Base-by-base conservation (phyloP, 1,140 invertebrate species). In the Triops longicaudatus region DNA sequence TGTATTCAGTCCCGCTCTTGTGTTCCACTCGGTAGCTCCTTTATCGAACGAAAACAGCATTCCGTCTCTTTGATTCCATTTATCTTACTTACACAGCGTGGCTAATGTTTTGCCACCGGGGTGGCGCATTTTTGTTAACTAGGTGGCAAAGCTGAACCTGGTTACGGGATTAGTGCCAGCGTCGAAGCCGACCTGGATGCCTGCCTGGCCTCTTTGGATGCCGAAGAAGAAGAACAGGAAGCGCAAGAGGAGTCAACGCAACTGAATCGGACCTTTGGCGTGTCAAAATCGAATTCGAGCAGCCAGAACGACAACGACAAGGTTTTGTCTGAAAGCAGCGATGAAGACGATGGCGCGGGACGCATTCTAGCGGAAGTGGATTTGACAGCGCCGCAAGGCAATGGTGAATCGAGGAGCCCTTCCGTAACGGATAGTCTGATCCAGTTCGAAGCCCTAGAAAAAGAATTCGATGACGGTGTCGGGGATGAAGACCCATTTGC, bases 341-440 rank as follows among this genome's bases (percentile, higher is more conserved):
- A 63, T 22, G 50, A 63, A 22, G 50, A 63, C 50, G 50, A 63
- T 22, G 50, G 50, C 14, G 9, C 14, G 17, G 50, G 50, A 63
- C 50, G 50, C 50, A 14, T 63, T 17, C 50, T 63, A 63, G 50
- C 50, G 50, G 50, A 63, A 63, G 50, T 14, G 50, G 50, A 63
- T 63, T 17, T 63, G 50, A 63, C 50, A 14, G 3, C 5, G 17
- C 50, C n/a, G 50, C 50, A 22, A 17, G 50, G 50, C 50, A 63
- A 26, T 11, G 26, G 50, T 6, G 22, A 43, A 63, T 78, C 77
- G 31, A 37, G 77, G n/a, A 78, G 77, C 43, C 73, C 77, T 27
- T 78, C 77, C 77, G 77, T 78, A 28, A 78, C 77, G 1, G 77
- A 78, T 11, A 74, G 72, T 50, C 73, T 78, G 26, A 73, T 78